A percentile compares a stretch with the other conserved stretches of the same genome.
phyloP scores from a whole-genome alignment of 1,140 invertebrate genomes.

The Cotesia typhae region DNA sequence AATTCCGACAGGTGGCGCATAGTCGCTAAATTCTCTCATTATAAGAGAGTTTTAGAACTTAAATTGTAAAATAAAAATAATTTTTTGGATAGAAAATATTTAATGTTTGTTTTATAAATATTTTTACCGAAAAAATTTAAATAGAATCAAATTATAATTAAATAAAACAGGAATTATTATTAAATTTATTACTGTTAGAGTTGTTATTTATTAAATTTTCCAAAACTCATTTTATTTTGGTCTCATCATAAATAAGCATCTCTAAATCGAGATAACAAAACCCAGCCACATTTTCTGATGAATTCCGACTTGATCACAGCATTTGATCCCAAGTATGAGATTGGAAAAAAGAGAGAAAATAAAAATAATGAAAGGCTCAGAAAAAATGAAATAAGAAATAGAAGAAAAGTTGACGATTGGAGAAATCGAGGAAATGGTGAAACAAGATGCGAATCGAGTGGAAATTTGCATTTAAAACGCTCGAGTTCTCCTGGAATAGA shows the following conservation, averaged over 20 bases:
- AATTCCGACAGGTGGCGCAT: no score
- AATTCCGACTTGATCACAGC: slow-evolving; percentile 14
- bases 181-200: no score
- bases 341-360: background rate
- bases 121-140: no score
- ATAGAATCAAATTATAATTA: no score
- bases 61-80: no score
- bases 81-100: no score
- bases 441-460: slow-evolving; percentile 43
- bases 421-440: slow-evolving; percentile 28
- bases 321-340: background rate
- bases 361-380: background rate
- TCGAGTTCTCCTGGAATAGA: slow-evolving; percentile 35
- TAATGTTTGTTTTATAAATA: no score
- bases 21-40: no score
- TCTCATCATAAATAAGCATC: background rate
- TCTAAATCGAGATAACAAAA: slow-evolving; percentile 24
- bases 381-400: slow-evolving; percentile 6
- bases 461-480: slow-evolving; percentile 58
- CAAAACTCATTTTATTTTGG: background rate
- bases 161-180: no score
- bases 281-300: slow-evolving; percentile 25
- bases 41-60: no score
- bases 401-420: slow-evolving; percentile 21
- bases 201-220: background rate